These are phyloP conservation scores for Platysternon megacephalum DNA, from an alignment of 2,113 vertebrate species.

Conservation along the genomic window DNA sequence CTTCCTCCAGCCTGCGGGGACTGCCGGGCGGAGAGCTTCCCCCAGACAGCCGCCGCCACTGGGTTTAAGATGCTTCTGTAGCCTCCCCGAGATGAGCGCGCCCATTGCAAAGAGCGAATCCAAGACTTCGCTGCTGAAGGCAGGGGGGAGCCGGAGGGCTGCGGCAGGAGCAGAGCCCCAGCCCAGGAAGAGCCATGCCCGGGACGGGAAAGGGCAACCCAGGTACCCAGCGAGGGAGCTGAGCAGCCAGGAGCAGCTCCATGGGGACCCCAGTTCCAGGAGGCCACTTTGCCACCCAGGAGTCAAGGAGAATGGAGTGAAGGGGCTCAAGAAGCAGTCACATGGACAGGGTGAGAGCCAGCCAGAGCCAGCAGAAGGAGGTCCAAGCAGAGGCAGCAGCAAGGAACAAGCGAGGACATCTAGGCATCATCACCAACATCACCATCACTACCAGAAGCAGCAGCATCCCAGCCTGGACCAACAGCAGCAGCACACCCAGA, in stretches of 20 bases:
- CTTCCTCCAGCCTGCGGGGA: not conserved
- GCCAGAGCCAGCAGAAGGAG: conserved; percentile 58
- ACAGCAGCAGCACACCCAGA: conserved; percentile 61
- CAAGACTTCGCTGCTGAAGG: conserved; percentile 86
- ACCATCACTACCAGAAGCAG: conserved; percentile 30
- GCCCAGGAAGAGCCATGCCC: conserved; percentile 35
- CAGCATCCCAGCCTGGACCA: conserved; percentile 62
- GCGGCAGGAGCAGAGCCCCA: conserved; percentile 30
- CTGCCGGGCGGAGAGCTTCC: not conserved
- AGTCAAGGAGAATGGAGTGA: conserved; percentile 75
- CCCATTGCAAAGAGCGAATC: conserved; percentile 91
- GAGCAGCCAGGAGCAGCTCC: conserved; percentile 59
- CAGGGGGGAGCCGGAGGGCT: conserved; percentile 57
- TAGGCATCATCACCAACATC: not conserved
- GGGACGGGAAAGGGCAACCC: not conserved
- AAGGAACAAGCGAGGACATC: conserved; percentile 49
- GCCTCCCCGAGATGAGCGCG: conserved; percentile 87
- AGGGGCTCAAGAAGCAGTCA: conserved; percentile 65
- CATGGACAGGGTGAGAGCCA: conserved; percentile 56
- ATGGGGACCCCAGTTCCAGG: conserved; percentile 87
- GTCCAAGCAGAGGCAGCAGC: conserved; percentile 48
- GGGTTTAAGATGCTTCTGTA: conserved; percentile 74
- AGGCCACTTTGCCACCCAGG: conserved; percentile 92
- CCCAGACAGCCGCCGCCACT: conserved; percentile 67
- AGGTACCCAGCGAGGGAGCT: conserved; percentile 29